Base-by-base conservation (phyloP, 2,113 vertebrate species). In the Sialia sialis region DNA sequence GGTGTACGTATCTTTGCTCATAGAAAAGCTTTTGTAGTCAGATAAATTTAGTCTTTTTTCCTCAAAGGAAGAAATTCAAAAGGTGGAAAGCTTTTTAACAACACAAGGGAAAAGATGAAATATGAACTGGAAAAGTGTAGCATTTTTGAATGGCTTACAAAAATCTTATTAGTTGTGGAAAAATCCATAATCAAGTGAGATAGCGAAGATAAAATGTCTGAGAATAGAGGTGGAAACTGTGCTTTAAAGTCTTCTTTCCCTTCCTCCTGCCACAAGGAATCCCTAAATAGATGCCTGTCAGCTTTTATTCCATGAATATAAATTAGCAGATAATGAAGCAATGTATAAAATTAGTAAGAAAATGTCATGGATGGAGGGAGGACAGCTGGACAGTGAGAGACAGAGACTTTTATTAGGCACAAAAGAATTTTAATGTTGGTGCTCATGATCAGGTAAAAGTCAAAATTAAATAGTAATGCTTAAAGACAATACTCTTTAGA, bases 301-400 rank as follows among this genome's bases (percentile, higher is more conserved):
- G 76, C n/a, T 92, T 95, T 90, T 92, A 67, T 92, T 78, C 25
- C 39, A 72, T 95, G 51, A 95, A 94, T 95, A 93, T 92, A 96
- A 93, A 94, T 94, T 62, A 94, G 64, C 41, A 90, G 83, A 69
- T 94, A 93, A 93, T 89, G 80, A 94, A 95, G 80, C 43, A 75
- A 59, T 87, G n/a, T 81, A 52, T 89, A 81, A 96, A 90, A 89
- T 89, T 84, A 91, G 84, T 81, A 92, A 84, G 55, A 52, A 89
- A 78, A 81, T 86, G 14, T 63, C 27, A 59, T 72, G 59, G 78
- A 27, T 68, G 67, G 54, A 74, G 38, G 10, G 34, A 85, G 63
- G 80, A 59, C 39, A 84, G 51, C 76, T 78, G 94, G 94, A 80
- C 90, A 77, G 34, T 49, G 27, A 20, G 22, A 36, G 49, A 56